A percentile compares a stretch with the other conserved stretches of the same genome.
phyloP scores from a whole-genome alignment of 1,140 invertebrate genomes.

The Apocrypta bakeri region DNA sequence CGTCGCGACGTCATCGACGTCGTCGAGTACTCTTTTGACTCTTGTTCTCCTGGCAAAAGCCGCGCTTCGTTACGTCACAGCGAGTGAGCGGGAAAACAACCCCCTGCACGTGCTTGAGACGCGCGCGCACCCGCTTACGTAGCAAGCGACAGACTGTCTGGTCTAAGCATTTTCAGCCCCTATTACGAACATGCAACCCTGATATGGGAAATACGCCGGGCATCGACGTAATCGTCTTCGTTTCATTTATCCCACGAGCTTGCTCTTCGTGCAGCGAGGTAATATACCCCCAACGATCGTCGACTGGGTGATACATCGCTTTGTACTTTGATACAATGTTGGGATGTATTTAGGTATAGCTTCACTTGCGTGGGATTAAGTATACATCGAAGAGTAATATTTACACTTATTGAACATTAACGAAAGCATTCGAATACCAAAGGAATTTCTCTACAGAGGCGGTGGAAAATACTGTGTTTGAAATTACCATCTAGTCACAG shows the following conservation, averaged over 20 bases:
- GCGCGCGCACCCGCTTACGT: neutral
- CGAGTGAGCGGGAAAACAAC: slow-evolving; percentile 46
- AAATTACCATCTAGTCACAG: too few relatives aligned
- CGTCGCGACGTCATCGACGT: neutral
- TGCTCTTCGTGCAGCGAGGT: neutral
- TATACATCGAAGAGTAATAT: too few relatives aligned
- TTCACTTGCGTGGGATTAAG: too few relatives aligned
- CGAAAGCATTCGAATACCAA: too few relatives aligned
- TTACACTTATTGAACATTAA: too few relatives aligned
- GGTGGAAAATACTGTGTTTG: too few relatives aligned
- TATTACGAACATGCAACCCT: slow-evolving; percentile 57
- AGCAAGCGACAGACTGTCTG: slow-evolving; percentile 31
- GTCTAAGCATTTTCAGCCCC: neutral
- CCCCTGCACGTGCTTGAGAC: slow-evolving; percentile 3
- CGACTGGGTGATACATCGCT: neutral
- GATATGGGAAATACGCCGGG: slow-evolving; percentile 63
- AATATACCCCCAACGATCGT: neutral
- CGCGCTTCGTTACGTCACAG: slow-evolving; percentile 71
- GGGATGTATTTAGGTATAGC: neutral
- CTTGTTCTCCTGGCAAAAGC: slow-evolving; percentile 66
- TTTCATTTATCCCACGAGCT: neutral
- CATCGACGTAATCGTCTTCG: slow-evolving; percentile 63
- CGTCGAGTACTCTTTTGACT: neutral
- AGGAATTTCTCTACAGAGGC: too few relatives aligned
- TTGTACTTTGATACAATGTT: neutral